Conservation (phyloP, 64 coral and sea anemone species). For the Exaiptasia diaphana region DNA sequence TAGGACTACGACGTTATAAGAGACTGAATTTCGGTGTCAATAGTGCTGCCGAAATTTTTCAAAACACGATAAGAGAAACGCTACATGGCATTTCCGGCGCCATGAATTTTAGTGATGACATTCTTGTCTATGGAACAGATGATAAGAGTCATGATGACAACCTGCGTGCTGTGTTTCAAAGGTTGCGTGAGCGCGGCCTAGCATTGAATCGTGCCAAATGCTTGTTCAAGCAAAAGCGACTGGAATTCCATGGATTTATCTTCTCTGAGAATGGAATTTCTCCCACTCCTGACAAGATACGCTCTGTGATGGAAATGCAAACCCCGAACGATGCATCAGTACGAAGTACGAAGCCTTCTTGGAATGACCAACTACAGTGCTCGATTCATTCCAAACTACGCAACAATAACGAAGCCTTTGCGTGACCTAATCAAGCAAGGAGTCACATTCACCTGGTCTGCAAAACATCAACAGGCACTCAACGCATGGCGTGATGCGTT, state of each 20-base stretch:
- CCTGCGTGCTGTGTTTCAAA: conserved; percentile 11
- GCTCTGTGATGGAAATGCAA: neutral
- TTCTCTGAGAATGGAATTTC: neutral
- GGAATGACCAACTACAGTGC: neutral
- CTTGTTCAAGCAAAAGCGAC: neutral
- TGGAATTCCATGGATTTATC: conserved; percentile 8
- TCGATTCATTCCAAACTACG: neutral
- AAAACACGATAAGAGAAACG: conserved; percentile 22
- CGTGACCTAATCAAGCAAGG: neutral
- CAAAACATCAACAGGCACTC: conserved; percentile 17
- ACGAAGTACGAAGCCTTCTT: neutral
- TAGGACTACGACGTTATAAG: conserved; percentile 4
- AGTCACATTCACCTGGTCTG: conserved; percentile 17
- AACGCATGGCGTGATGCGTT: neutral
- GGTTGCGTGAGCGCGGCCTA: neutral
- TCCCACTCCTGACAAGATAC: neutral
- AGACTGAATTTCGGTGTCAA: conserved; percentile 40
- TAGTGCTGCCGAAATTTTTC: conserved; percentile 38
- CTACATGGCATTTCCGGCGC: neutral
- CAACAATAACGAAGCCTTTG: neutral
- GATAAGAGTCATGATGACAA: conserved; percentile 1
- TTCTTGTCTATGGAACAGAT: conserved; percentile 10
- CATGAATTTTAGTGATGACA: conserved; percentile 40
- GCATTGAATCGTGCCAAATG: conserved; percentile 33
- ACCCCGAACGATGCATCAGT: neutral